Percentiles rank a stretch among this genome's conserved stretches.
Evolutionary conservation across 2,888 invertebrate species (phyloP).

Genomic region (Plebejus anna): DNA sequence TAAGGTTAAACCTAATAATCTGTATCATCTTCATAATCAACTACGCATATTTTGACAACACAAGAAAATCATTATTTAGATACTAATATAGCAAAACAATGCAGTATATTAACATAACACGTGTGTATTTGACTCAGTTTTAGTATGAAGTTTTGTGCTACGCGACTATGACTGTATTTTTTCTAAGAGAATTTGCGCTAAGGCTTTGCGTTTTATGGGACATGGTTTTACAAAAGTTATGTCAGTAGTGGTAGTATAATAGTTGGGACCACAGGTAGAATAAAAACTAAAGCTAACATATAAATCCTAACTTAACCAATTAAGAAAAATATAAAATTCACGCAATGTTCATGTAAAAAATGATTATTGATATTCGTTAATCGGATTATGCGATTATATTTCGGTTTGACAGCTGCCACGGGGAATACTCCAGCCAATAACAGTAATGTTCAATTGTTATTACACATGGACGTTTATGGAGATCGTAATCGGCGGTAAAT

Average conservation of each 20-base stretch:
- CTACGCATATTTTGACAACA: no score
- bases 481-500: not conserved
- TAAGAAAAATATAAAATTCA: not conserved
- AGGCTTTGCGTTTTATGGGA: not conserved
- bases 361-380: not conserved
- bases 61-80: no score
- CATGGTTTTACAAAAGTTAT: not conserved
- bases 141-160: not conserved
- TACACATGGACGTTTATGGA: not conserved
- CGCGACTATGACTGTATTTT: not conserved
- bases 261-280: not conserved
- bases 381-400: not conserved
- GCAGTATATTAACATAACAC: not conserved
- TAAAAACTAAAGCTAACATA: not conserved
- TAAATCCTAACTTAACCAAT: not conserved
- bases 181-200: not conserved
- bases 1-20: no score
- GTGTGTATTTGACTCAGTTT: not conserved
- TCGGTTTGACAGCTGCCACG: slow-evolving; percentile 2
- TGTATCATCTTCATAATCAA: no score
- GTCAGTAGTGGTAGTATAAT: not conserved
- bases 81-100: not conserved
- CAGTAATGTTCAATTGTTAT: slow-evolving; percentile 5
- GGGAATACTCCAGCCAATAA: not conserved
- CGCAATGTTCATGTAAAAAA: not conserved